Conservation (phyloP, 2,888 invertebrate genomes). For the Gisinianus flammeolus region DNA sequence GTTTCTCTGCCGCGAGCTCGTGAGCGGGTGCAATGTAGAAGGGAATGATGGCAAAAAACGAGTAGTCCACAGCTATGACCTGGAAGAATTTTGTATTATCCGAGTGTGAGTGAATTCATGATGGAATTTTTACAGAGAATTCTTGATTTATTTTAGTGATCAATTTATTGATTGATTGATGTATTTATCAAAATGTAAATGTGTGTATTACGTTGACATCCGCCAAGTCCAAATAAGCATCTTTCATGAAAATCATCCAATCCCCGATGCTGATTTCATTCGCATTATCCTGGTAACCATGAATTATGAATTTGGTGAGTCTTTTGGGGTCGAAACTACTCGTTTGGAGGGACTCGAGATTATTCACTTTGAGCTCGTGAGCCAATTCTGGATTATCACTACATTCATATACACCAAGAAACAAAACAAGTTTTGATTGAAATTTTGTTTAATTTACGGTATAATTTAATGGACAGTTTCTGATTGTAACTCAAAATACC, state of each 20-base stretch:
- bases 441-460: neutral
- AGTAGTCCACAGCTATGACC: conserved; percentile 45
- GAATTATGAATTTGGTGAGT: conserved; percentile 51
- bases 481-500: too few species aligned
- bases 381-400: conserved; percentile 49
- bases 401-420: too few species aligned
- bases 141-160: neutral
- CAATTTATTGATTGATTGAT: neutral
- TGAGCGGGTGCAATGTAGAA: conserved; percentile 41
- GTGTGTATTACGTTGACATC: conserved; percentile 44
- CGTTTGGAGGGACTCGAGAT: conserved; percentile 41
- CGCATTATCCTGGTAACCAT: conserved; percentile 51
- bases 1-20: conserved; percentile 28
- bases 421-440: neutral
- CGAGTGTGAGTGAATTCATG: too few species aligned
- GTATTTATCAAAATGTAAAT: neutral
- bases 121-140: neutral
- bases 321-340: conserved; percentile 46
- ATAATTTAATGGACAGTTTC: too few species aligned
- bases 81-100: too few species aligned
- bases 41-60: conserved; percentile 42
- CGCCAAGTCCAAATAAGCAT: conserved; percentile 47
- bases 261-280: conserved; percentile 53
- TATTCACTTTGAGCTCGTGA: conserved; percentile 47
- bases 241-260: conserved; percentile 48